Conservation (phyloP, 2,888 invertebrate species). For the Ormyrus rosae region DNA sequence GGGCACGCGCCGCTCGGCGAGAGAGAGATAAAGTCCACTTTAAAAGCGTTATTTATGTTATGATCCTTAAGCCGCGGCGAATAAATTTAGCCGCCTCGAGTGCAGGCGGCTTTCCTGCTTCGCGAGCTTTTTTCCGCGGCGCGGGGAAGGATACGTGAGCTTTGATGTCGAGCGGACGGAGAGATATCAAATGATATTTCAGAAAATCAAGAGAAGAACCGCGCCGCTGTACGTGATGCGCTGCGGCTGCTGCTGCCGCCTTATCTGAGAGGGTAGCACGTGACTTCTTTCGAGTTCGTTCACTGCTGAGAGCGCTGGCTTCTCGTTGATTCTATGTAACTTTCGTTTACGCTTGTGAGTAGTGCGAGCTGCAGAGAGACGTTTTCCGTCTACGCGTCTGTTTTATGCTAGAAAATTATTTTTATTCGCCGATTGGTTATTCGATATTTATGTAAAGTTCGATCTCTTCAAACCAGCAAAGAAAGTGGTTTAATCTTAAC, state of each 20-base stretch:
- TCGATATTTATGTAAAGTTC: no score
- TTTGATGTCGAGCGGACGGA: background rate
- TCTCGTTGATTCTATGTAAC: no score
- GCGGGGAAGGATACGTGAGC: background rate
- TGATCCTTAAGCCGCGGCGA: background rate
- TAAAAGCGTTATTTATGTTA: slow-evolving; percentile 39
- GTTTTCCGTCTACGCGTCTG: no score
- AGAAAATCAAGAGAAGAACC: slow-evolving; percentile 3
- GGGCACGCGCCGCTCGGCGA: background rate
- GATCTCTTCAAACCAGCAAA: no score
- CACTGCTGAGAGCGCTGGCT: no score
- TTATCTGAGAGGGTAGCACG: background rate
- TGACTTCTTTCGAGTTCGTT: background rate
- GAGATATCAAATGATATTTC: background rate
- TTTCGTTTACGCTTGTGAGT: no score
- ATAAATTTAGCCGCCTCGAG: slow-evolving; percentile 29
- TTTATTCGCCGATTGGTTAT: no score
- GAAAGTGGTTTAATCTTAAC: no score
- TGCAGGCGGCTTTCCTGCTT: background rate
- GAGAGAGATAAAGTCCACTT: slow-evolving; percentile 19
- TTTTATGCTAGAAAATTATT: no score
- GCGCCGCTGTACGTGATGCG: background rate
- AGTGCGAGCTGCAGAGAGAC: no score
- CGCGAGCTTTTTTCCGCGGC: background rate
- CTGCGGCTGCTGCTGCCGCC: background rate